phyloP scores from a whole-genome alignment of 2,888 invertebrate genomes.

The Phytoseiulus persimilis region DNA sequence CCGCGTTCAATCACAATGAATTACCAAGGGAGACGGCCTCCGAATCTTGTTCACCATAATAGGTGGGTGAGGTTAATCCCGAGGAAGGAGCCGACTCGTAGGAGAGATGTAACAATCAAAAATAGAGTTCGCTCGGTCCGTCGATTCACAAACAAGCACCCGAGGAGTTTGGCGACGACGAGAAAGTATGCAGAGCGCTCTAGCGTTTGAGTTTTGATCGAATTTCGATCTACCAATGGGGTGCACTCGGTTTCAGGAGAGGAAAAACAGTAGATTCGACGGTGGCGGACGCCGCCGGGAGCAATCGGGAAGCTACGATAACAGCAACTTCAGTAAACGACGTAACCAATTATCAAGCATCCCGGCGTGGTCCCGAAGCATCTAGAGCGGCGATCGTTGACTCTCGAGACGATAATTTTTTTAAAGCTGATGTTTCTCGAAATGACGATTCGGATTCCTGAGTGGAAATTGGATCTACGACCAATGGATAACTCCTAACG shows the following conservation, averaged over 20 bases:
- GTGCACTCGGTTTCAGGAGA: background rate
- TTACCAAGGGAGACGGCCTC: background rate
- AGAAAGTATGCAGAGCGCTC: too few relatives aligned
- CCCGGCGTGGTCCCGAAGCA: background rate
- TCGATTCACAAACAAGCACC: background rate
- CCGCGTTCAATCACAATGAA: background rate
- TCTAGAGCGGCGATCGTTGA: background rate
- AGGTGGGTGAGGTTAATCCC: background rate
- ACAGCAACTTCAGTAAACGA: background rate
- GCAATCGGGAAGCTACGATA: background rate
- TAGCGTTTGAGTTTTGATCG: background rate
- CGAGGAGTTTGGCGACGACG: background rate
- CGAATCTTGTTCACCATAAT: background rate
- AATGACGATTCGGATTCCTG: background rate
- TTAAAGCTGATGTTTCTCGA: background rate
- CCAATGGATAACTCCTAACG: background rate
- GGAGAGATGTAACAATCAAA: background rate
- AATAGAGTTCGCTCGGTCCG: background rate
- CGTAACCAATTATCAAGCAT: background rate
- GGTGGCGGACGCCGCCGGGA: background rate
- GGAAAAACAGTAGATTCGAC: background rate
- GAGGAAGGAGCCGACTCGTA: background rate
- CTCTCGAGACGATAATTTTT: background rate
- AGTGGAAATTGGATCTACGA: background rate
- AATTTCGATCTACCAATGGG: background rate